Evolutionary conservation across 2,797 vertebrate species (phyloP).

Genomic region (Lepilemur septentrionalis): DNA sequence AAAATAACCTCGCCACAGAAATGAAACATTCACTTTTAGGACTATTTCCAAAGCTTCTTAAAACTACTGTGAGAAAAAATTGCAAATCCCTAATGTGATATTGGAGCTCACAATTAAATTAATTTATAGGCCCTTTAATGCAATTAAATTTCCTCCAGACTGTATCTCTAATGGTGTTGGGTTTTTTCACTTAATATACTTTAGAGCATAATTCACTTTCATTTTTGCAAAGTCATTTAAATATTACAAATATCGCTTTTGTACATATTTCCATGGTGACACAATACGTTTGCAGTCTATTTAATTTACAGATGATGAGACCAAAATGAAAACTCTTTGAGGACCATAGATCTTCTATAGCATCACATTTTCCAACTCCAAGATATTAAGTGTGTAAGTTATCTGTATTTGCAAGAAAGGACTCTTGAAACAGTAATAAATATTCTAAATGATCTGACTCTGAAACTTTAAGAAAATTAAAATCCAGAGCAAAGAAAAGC

Average conservation of each 20-base stretch:
- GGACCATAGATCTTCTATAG: conserved; percentile 51
- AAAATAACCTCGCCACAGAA: background rate
- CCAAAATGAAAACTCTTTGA: conserved; percentile 65
- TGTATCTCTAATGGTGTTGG: conserved; percentile 65
- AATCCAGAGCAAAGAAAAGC: conserved; percentile 62
- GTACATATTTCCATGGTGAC: conserved; percentile 70
- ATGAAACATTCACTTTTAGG: conserved; percentile 37
- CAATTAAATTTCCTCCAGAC: conserved; percentile 79
- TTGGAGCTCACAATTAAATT: conserved; percentile 72
- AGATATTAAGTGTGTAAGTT: conserved; percentile 59
- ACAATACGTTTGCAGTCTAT: conserved; percentile 68
- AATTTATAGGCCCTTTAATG: conserved; percentile 79
- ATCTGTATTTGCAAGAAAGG: conserved; percentile 60
- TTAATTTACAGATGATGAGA: conserved; percentile 67
- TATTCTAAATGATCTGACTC: conserved; percentile 62
- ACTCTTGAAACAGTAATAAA: conserved; percentile 55
- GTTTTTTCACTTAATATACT: conserved; percentile 70
- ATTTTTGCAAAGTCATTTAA: conserved; percentile 79
- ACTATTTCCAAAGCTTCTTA: conserved; percentile 31
- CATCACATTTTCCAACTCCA: conserved; percentile 39
- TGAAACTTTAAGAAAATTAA: conserved; percentile 64
- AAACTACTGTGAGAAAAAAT: conserved; percentile 54
- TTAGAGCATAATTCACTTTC: conserved; percentile 76
- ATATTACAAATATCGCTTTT: conserved; percentile 79
- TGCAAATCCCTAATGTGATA: conserved; percentile 68